A percentile compares a stretch with the other conserved stretches of the same genome.
These are phyloP conservation scores for Schrankia costaestrigalis DNA, from an alignment of 2,888 invertebrate genomes.

Conservation along the genomic window DNA sequence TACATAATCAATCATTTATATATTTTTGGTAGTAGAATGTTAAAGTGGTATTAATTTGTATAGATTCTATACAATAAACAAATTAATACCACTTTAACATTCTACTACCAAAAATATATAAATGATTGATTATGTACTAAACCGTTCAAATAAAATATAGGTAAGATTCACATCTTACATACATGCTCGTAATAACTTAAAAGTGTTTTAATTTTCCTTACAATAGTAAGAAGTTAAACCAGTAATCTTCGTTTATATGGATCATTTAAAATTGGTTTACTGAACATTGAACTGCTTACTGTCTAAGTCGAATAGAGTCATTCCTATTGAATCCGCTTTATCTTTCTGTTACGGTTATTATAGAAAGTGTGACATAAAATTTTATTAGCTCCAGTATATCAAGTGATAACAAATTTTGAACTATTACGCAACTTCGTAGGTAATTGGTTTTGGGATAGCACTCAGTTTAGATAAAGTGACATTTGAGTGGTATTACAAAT, in stretches of 20 bases:
- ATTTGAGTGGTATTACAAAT: constrained; percentile 11
- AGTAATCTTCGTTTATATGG: no score
- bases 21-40: no score
- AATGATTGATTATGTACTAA: no score
- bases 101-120: no score
- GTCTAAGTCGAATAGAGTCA: constrained; percentile 37
- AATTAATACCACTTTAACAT: no score
- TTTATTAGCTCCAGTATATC: constrained; percentile 46
- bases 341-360: constrained; percentile 46
- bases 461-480: constrained; percentile 17
- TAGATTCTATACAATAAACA: no score
- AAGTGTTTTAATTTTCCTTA: no score
- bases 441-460: constrained; percentile 29
- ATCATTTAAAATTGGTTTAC: constrained; percentile 15
- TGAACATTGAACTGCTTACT: constrained; percentile 21
- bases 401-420: constrained; percentile 38
- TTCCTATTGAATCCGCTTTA: constrained; percentile 39
- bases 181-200: background rate
- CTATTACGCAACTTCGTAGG: constrained; percentile 34
- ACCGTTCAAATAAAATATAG: no score
- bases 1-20: no score
- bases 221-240: no score
- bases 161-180: background rate
- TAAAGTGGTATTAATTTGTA: no score
- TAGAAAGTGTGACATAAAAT: constrained; percentile 53